These are phyloP conservation scores for Hydractinia symbiolongicarpus DNA, from an alignment of 30 jellyfish, hydroid and myxozoan species.

Conservation along the genomic window DNA sequence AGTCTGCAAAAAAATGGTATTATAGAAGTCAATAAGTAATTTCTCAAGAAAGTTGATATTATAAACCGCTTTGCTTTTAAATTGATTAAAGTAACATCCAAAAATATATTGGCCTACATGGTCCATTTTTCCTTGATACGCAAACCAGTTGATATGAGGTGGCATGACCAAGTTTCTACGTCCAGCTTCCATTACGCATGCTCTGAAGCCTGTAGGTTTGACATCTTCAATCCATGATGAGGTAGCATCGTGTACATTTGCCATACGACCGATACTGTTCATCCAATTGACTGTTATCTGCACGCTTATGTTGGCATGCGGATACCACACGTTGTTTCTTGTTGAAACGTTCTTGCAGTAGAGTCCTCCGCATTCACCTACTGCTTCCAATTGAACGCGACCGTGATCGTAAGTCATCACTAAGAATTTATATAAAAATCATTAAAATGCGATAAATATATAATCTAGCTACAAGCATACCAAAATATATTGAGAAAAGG, in stretches of 20 bases:
- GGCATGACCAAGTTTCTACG: background rate
- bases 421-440: background rate
- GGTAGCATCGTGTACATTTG: constrained; percentile 9
- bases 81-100: background rate
- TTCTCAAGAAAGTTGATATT: no score
- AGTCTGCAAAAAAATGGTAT: no score
- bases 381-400: constrained; percentile 9
- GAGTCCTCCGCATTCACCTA: constrained; percentile 6
- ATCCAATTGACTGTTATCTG: constrained; percentile 22
- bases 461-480: background rate
- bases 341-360: constrained; percentile 7
- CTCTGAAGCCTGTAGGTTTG: constrained; percentile 6
- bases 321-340: constrained; percentile 12
- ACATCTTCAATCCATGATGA: constrained; percentile 22
- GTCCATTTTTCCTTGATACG: constrained; percentile 17
- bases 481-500: background rate
- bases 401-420: constrained; percentile 8
- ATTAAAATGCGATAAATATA: background rate
- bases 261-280: constrained; percentile 2
- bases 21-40: no score
- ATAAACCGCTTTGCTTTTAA: no score
- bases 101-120: background rate
- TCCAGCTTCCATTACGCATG: constrained; percentile 31
- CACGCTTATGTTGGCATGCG: constrained; percentile 12
- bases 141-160: constrained; percentile 23